Evolutionary conservation across 2,888 invertebrate species (phyloP), one percentile per base, ranked within the genome.

Genomic region (Cerastis leucographa): DNA sequence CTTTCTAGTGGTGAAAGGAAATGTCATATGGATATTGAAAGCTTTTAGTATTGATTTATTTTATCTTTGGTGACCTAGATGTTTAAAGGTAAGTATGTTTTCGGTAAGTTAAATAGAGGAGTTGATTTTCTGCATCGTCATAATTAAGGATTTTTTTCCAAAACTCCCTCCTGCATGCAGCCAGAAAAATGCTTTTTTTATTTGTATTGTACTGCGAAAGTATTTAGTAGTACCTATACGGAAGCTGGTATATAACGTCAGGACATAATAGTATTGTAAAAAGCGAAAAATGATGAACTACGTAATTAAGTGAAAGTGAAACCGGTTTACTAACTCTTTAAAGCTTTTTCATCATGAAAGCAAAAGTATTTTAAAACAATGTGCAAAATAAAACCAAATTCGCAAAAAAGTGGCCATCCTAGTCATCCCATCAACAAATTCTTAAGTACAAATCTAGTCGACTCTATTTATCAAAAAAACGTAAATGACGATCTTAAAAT

Each of bases 381-480:
- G 22, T 71, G 8, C 17, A 29, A 25, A 29, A 22, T 17, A 12
- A 22, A 22, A 17, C 40, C 40, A 25, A 14, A 44, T 40, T 35
- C 2, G n/a, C 8, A n/a, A 22, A 40, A 35, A 29, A 11, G 59
- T 25, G 1, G 1, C 8, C 19, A 25, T 75, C 62, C 19, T 19
- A 29, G 40, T 42, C 14, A 61, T n/a, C 42, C 56, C n/a, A 80
- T 80, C 22, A 72, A 65, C 22, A 59, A 65, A 65, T 72, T 78
- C 49, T n/a, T 35, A 59, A 29, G 59, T 65, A 72, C 19, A 65
- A 65, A 78, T 80, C 25, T 72, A 62, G 44, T 49, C 4, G 9
- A 35, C 14, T 61, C 35, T 49, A 68, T 8, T 65, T 64, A 64
- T 64, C 7, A 64, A 75, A 25, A 54, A 5, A 81, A 81, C 54